These are phyloP conservation scores for Nothoprocta perdicaria DNA, from an alignment of 2,113 vertebrate genomes.

Conservation along the genomic window DNA sequence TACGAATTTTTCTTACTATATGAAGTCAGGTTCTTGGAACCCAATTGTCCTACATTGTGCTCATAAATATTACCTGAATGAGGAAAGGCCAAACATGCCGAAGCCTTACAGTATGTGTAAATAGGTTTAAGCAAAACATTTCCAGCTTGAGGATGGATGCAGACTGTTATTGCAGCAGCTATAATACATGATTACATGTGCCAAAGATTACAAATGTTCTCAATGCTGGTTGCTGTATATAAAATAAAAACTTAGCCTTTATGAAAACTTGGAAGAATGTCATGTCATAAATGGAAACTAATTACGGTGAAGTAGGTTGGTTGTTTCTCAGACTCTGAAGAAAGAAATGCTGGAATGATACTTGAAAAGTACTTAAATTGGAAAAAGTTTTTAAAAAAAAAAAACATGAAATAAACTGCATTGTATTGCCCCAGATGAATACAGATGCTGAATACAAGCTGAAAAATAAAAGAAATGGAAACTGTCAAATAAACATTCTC, in stretches of 20 bases:
- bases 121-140: background rate
- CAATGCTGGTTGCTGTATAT: background rate
- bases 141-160: background rate
- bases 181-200: background rate
- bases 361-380: background rate
- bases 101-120: background rate
- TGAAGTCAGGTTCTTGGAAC: background rate
- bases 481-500: conserved; percentile 44
- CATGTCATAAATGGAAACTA: conserved; percentile 6
- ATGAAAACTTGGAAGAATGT: background rate
- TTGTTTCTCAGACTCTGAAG: background rate
- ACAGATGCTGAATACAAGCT: conserved; percentile 18
- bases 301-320: background rate
- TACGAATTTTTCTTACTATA: too few relatives aligned
- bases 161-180: background rate
- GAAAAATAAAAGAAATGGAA: conserved; percentile 13
- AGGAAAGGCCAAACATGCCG: background rate
- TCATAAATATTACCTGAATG: background rate
- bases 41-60: background rate
- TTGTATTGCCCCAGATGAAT: background rate
- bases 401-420: background rate
- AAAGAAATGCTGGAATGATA: background rate
- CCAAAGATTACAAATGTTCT: conserved; percentile 4
- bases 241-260: background rate
- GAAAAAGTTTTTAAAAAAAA: background rate